Percentiles rank a stretch among this genome's conserved stretches.
Evolutionary conservation across 2,113 vertebrate genomes (phyloP).

Genomic region (Pteronura brasiliensis): DNA sequence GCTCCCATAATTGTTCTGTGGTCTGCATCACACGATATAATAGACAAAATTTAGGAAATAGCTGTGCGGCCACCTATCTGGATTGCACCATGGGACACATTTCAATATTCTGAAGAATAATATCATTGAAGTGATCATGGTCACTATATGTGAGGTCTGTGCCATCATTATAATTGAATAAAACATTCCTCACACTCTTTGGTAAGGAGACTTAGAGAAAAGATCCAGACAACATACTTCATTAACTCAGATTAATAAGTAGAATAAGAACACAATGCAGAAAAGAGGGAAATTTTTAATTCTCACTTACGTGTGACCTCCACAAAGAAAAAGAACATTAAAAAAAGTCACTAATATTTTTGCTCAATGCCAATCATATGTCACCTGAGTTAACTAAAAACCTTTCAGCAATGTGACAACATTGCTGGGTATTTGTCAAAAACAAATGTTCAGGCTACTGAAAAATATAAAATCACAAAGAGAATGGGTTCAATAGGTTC

Average conservation of each 20-base stretch:
- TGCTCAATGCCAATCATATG: constrained; percentile 46
- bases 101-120: not conserved
- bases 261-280: not conserved
- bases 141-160: not conserved
- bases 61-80: not conserved
- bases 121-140: not conserved
- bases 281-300: constrained; percentile 27
- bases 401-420: constrained; percentile 36
- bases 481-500: constrained; percentile 4
- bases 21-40: not conserved
- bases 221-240: not conserved
- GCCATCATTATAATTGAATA: not conserved
- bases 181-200: not conserved
- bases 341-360: constrained; percentile 50
- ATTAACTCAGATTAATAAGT: not conserved
- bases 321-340: constrained; percentile 41
- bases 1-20: not conserved
- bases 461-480: constrained; percentile 50
- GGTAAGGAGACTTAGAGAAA: not conserved
- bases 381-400: constrained; percentile 51
- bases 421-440: constrained; percentile 47
- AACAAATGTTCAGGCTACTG: constrained; percentile 47
- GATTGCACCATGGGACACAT: not conserved
- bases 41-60: not conserved
- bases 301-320: constrained; percentile 50